Base-by-base conservation (phyloP, 2,888 invertebrate species). In the Eudasyphora cyanicolor region DNA sequence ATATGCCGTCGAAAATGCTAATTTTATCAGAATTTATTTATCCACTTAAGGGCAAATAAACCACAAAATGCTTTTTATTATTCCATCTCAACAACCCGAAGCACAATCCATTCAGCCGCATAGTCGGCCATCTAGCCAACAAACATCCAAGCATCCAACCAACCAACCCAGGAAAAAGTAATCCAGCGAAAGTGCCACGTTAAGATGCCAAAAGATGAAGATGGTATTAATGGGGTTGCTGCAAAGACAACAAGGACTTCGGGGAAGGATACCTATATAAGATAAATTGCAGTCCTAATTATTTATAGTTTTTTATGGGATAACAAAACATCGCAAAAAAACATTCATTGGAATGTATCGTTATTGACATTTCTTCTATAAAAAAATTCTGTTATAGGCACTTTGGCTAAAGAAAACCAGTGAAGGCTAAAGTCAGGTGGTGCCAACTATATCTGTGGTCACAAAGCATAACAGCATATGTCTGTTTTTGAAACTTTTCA, bases 31-130 rank as follows among this genome's bases (percentile, higher is more conserved):
- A 81, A 81, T 81, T 81, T 81, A 81, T 84, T 84, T 84, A 78
- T 78, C 84, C 76, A 76, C 81, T 84, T 84, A 79, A 84, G 76
- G n/a, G 79, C 76, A 84, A 84, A 81, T 81, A 84, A 84, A 73
- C 76, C 81, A 62, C 73, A 51, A 81, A 84, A 80, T 79, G 78
- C 76, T 76, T 81, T 84, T 84, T 78, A 67, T 75, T 78, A 73
- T 73, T 77, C 27, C 57, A 38, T 70, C 45, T 12, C 49, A 17
- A 62, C 76, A 67, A 60, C 67, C 42, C 70, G 38, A 14, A 79
- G 64, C 67, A 70, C 67, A 77, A 74, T 69, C 19, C 67, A 62
- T 21, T 69, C 17, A 60, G 35, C 6, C n/a, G 3, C 12, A 27
- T 17, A 19, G 76, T 51, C 51, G 35, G 14, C 71, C 21, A 29